phyloP scores from a whole-genome alignment of 2,888 invertebrate genomes.

The Eupsilia transversa region DNA sequence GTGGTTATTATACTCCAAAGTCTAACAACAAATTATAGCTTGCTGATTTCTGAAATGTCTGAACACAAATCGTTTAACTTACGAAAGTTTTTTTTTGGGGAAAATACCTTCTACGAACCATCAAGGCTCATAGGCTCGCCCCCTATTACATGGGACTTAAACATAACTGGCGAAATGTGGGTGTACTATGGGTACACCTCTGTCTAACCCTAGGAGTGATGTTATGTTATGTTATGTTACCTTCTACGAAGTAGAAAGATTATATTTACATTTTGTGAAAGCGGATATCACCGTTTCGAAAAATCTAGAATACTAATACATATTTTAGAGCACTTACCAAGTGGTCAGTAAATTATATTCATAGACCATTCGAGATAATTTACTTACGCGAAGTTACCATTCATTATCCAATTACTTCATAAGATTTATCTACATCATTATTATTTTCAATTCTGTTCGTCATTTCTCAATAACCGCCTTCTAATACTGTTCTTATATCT shows the following conservation, averaged over 20 bases:
- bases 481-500: background rate
- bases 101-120: background rate
- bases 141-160: too few species aligned
- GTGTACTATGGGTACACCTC: too few species aligned
- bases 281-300: background rate
- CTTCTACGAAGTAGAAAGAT: background rate
- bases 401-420: constrained; percentile 22
- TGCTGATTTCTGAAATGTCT: background rate
- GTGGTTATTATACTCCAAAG: background rate
- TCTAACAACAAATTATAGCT: background rate
- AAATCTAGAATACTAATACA: background rate
- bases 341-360: background rate
- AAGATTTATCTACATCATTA: constrained; percentile 12
- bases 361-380: constrained; percentile 21
- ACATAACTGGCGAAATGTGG: too few species aligned
- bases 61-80: background rate
- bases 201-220: too few species aligned
- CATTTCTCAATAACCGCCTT: constrained; percentile 1
- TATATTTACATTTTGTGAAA: background rate
- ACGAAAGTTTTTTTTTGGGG: background rate
- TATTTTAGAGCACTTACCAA: background rate
- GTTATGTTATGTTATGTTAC: too few species aligned
- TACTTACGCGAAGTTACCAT: constrained; percentile 9
- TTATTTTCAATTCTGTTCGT: background rate
- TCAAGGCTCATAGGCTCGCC: too few species aligned